Conservation (phyloP, 1,140 invertebrate species). For the Saccostrea echinata region DNA sequence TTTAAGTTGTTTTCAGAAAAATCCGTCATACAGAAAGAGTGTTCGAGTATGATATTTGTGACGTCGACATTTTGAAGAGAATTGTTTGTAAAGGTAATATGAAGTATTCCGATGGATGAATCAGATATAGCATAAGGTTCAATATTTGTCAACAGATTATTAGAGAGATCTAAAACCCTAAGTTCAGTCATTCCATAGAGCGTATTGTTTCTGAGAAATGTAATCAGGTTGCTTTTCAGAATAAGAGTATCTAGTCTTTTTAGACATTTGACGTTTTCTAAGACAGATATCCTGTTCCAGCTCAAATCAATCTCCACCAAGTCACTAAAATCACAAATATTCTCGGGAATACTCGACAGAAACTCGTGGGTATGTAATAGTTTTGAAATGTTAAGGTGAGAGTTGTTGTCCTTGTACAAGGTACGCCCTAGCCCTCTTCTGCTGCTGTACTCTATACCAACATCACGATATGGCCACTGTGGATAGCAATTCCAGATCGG, state of each 20-base stretch:
- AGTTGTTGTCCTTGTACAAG: neutral
- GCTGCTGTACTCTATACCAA: neutral
- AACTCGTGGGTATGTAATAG: neutral
- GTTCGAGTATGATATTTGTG: neutral
- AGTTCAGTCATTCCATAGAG: neutral
- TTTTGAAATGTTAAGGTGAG: neutral
- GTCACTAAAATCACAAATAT: neutral
- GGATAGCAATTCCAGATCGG: neutral
- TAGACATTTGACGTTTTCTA: neutral
- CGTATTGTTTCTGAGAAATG: neutral
- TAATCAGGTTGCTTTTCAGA: neutral
- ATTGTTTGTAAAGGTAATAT: neutral
- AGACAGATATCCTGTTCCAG: neutral
- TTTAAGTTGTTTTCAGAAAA: neutral
- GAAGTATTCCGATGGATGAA: neutral
- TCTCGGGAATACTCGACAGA: neutral
- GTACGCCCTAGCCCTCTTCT: neutral
- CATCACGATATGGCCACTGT: neutral
- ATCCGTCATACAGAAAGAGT: neutral
- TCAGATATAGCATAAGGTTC: neutral
- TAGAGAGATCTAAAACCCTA: neutral
- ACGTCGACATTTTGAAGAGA: neutral
- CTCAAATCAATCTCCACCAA: neutral
- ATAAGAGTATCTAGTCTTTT: neutral
- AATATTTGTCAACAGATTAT: neutral